Evolutionary conservation across 2,113 vertebrate species (phyloP), one percentile per base, ranked within the genome.

Genomic region (Cebidichthys violaceus): DNA sequence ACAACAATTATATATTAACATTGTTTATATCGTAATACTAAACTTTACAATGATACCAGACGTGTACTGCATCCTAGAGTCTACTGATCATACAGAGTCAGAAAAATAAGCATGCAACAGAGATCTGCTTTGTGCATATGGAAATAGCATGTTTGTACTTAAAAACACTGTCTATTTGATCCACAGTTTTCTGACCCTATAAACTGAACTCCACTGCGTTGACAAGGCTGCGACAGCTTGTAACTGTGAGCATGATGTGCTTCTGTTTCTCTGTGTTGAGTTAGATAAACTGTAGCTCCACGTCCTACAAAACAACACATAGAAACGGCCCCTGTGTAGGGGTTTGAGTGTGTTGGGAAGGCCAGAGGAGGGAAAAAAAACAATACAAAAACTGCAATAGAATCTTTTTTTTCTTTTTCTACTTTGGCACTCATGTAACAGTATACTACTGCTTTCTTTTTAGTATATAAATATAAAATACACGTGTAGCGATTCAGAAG

Each of bases 351-450:
- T 41, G 65, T 67, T 43, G 13, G 79, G 82, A 82, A 81, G 81
- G 52, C 62, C 45, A 70, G 57, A 68, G 24, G 39, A 24, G 14
- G 13, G n/a, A 0, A 60, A 41, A 29, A 47, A 78, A 70, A 86
- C 65, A 77, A 71, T 33, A 87, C 71, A 76, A 50, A 20, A 79
- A 79, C 33, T 85, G 83, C 64, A 62, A 85, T 84, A 89, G 60
- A 91, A 94, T 18, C 70, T 57, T n/a, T 82, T 83, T 80, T 57
- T 82, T 87, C 82, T 85, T 90, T 83, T 78, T 88, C 78, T 85
- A 89, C 90, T 94, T 95, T 95, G 95, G 95, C 95, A 94, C 94
- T 92, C 79, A 62, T 89, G 92, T 91, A 88, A 93, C 89, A 88
- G 92, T 80, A 83, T 68, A 92, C 84, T 82, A 82, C 64, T 66